Conservation (phyloP, 2,113 vertebrate genomes). For the Chinchilla lanigera region DNA sequence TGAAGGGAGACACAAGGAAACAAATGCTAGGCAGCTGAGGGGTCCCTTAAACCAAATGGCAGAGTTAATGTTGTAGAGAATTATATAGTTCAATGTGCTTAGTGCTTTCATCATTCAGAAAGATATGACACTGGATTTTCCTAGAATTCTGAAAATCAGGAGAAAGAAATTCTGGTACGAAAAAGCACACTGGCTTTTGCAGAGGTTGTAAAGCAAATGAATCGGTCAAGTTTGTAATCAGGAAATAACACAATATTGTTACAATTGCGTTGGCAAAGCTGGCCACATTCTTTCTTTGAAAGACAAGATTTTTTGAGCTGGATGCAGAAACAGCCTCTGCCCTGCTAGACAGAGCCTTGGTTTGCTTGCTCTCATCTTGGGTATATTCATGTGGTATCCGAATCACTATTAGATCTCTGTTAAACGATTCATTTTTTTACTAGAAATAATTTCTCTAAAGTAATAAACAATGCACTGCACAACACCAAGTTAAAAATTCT, state of each 20-base stretch:
- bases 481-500: constrained; percentile 84
- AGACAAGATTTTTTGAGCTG: constrained; percentile 41
- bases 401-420: constrained; percentile 21
- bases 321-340: not conserved
- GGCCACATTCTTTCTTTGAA: not conserved
- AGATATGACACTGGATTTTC: not conserved
- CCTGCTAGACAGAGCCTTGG: not conserved
- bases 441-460: constrained; percentile 78
- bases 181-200: constrained; percentile 40
- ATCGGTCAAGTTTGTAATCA: constrained; percentile 59
- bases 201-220: constrained; percentile 48
- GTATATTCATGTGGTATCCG: constrained; percentile 36
- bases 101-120: constrained; percentile 34
- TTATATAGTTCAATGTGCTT: constrained; percentile 45
- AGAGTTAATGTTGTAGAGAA: constrained; percentile 51
- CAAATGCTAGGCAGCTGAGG: not conserved
- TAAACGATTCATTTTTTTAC: constrained; percentile 70
- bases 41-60: constrained; percentile 44
- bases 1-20: constrained; percentile 48
- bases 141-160: constrained; percentile 43
- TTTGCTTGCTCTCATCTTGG: not conserved
- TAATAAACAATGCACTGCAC: constrained; percentile 77
- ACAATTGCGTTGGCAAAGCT: constrained; percentile 11
- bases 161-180: constrained; percentile 51
- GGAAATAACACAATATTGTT: constrained; percentile 1